Percentiles rank a stretch among this genome's conserved stretches.
These are phyloP conservation scores for Cecropterus lyciades DNA, from an alignment of 1,140 invertebrate species.

Conservation along the genomic window DNA sequence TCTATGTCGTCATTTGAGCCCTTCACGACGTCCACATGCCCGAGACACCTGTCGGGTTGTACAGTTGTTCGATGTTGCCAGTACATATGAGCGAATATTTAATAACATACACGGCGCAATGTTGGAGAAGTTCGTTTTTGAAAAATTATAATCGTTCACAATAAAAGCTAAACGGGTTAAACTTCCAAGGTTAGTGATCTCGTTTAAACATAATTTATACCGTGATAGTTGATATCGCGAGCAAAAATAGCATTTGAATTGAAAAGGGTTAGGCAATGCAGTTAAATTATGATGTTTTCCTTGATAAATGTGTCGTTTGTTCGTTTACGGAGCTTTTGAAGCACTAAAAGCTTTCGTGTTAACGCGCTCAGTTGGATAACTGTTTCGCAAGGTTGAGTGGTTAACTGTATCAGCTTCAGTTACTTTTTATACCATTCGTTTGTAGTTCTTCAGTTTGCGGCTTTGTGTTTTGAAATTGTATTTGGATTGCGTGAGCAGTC, in stretches of 20 bases:
- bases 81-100: constrained; percentile 38
- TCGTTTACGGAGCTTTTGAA: constrained; percentile 51
- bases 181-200: constrained; percentile 23
- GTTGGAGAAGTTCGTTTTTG: constrained; percentile 47
- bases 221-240: constrained; percentile 30
- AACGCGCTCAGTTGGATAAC: constrained; percentile 35
- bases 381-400: constrained; percentile 35
- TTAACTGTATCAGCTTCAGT: constrained; percentile 22
- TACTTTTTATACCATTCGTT: background rate
- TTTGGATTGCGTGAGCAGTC: too few relatives aligned
- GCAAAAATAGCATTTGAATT: constrained; percentile 38
- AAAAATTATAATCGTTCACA: constrained; percentile 40
- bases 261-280: constrained; percentile 38
- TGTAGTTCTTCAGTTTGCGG: too few relatives aligned
- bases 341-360: constrained; percentile 55
- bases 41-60: constrained; percentile 63
- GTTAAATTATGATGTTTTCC: constrained; percentile 37
- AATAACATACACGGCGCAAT: constrained; percentile 54
- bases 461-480: too few relatives aligned
- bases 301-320: constrained; percentile 41
- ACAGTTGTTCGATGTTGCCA: constrained; percentile 53
- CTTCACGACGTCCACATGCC: constrained; percentile 69
- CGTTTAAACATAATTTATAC: constrained; percentile 26
- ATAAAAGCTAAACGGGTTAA: constrained; percentile 35
- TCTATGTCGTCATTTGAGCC: constrained; percentile 65